Evolutionary conservation across 2,113 vertebrate species (phyloP).

Genomic region (Upupa epops): DNA sequence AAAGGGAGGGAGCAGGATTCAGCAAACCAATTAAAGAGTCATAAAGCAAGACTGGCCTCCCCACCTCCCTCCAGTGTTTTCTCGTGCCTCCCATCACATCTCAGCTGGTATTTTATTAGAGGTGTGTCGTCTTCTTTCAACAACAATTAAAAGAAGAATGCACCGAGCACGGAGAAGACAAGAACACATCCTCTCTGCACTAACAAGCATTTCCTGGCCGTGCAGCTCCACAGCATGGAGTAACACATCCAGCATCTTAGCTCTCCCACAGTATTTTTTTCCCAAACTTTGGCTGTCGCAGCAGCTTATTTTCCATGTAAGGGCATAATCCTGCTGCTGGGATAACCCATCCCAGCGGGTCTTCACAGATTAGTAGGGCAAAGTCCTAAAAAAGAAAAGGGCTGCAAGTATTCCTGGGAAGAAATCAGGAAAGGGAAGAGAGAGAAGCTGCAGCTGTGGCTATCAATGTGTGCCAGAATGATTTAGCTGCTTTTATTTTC

Average conservation of each 20-base stretch:
- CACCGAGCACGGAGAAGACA: not conserved
- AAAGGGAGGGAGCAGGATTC: not conserved
- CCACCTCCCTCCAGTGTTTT: not conserved
- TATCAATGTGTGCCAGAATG: not conserved
- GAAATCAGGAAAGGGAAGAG: constrained; percentile 3
- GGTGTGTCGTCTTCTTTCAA: not conserved
- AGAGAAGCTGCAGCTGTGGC: not conserved
- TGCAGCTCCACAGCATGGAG: not conserved
- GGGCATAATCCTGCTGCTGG: constrained; percentile 33
- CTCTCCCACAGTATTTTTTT: constrained; percentile 24
- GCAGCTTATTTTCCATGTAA: constrained; percentile 41
- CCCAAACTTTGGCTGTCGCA: not conserved
- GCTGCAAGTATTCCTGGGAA: constrained; percentile 12
- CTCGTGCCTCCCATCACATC: not conserved
- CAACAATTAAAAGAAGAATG: not conserved
- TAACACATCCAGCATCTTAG: not conserved
- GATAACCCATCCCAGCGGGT: not conserved
- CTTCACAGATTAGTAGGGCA: constrained; percentile 17
- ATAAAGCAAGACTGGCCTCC: not conserved
- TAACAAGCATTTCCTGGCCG: constrained; percentile 12
- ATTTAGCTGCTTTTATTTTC: not conserved
- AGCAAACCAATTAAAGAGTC: not conserved
- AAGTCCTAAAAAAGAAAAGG: constrained; percentile 50
- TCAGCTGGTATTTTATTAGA: not conserved
- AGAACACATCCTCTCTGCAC: not conserved